Evolutionary conservation across 2,113 vertebrate genomes (phyloP).

Genomic region (Hystrix brachyura): DNA sequence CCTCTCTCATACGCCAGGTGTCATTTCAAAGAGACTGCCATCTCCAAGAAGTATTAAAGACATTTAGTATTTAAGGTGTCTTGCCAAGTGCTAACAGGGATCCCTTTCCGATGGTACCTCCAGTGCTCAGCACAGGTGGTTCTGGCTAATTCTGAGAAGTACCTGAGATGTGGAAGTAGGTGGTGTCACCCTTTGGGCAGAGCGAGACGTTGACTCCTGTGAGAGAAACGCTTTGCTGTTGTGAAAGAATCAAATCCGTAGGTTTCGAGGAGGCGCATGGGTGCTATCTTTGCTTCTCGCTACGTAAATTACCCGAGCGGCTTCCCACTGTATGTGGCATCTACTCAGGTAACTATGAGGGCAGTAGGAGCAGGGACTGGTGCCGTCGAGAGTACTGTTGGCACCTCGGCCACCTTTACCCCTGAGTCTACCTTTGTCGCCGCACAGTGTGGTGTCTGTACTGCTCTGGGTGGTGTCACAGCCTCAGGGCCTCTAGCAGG

Average conservation of each 20-base stretch:
- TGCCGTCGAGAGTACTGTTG: slow-evolving; percentile 29
- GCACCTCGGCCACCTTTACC: not conserved
- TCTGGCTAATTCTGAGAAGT: slow-evolving; percentile 15
- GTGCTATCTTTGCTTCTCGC: slow-evolving; percentile 61
- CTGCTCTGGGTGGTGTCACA: slow-evolving; percentile 2
- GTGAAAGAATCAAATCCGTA: slow-evolving; percentile 40
- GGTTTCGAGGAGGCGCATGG: not conserved
- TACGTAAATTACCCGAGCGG: slow-evolving; percentile 61
- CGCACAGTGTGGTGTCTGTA: not conserved
- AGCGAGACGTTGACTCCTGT: not conserved
- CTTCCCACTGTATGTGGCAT: slow-evolving; percentile 45
- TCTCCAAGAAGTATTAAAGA: slow-evolving; percentile 36
- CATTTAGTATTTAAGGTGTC: not conserved
- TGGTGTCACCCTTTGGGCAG: not conserved
- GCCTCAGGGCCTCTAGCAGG: not conserved
- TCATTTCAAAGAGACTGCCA: slow-evolving; percentile 36
- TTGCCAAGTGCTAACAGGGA: slow-evolving; percentile 24
- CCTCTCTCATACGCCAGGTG: not conserved
- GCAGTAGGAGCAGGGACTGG: slow-evolving; percentile 26
- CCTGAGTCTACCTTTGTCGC: not conserved
- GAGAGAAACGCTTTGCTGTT: slow-evolving; percentile 49
- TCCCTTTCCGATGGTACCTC: not conserved
- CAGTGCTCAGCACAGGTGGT: not conserved
- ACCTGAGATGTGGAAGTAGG: not conserved
- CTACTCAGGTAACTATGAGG: slow-evolving; percentile 36